Evolutionary conservation across 2,113 vertebrate species (phyloP).

Genomic region (Psittacula cyanocephala): DNA sequence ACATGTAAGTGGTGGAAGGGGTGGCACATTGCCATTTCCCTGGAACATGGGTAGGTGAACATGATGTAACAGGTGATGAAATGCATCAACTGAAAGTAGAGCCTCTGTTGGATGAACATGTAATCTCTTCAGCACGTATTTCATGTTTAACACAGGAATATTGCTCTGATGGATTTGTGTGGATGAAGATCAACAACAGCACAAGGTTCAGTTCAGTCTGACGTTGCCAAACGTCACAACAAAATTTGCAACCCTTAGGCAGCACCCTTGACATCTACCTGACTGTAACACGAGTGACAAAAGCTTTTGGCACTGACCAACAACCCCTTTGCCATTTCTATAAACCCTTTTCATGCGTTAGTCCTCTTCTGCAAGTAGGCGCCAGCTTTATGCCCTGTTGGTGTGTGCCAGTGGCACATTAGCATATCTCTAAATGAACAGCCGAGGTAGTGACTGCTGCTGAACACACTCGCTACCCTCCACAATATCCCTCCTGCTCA

Average conservation of each 20-base stretch:
- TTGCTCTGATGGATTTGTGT: not conserved
- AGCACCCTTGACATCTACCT: not conserved
- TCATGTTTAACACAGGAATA: not conserved
- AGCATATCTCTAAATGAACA: not conserved
- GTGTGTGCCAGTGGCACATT: rapidly evolving
- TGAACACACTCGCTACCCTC: not conserved
- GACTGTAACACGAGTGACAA: not conserved
- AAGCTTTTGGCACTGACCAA: not conserved
- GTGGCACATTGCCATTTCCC: not conserved
- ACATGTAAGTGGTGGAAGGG: not conserved
- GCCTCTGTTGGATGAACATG: not conserved
- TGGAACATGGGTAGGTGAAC: not conserved
- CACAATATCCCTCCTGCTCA: not conserved
- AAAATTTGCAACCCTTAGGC: not conserved
- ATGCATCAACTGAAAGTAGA: not conserved
- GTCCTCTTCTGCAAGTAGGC: not conserved
- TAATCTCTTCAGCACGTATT: not conserved
- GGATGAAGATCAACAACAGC: not conserved
- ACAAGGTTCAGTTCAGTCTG: not conserved
- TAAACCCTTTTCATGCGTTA: not conserved
- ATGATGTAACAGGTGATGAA: not conserved
- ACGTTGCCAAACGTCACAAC: rapidly evolving
- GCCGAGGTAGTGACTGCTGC: not conserved
- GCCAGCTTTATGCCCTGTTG: not conserved
- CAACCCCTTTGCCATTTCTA: not conserved